A percentile compares a stretch with the other conserved stretches of the same genome.
Evolutionary conservation across 2,113 vertebrate species (phyloP).

Genomic region (Diadophis punctatus): DNA sequence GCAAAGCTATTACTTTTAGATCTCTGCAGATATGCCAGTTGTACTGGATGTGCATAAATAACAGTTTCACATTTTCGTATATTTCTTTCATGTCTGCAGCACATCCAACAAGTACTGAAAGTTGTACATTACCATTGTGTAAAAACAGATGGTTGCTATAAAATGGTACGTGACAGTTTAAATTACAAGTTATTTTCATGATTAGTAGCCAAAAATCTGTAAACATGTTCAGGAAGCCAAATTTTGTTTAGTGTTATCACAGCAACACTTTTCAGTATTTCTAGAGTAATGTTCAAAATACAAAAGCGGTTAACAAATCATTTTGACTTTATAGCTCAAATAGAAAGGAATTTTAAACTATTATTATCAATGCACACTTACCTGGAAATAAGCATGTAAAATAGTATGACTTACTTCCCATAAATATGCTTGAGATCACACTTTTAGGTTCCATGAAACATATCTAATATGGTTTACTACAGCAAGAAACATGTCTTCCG

Average conservation of each 20-base stretch:
- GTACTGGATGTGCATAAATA: neutral
- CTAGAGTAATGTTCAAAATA: neutral
- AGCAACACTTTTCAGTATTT: neutral
- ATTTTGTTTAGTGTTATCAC: neutral
- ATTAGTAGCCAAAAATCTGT: neutral
- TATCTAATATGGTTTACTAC: neutral
- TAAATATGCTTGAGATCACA: neutral
- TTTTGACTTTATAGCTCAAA: neutral
- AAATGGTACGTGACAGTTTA: neutral
- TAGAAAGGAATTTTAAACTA: neutral
- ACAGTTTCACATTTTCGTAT: neutral
- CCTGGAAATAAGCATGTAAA: neutral
- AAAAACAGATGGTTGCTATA: neutral
- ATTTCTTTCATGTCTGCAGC: neutral
- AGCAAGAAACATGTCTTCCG: neutral
- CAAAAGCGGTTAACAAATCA: neutral
- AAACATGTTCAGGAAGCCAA: neutral
- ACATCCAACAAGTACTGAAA: neutral
- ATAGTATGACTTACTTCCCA: neutral
- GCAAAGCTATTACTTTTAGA: neutral
- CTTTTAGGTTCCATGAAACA: neutral
- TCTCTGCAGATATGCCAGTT: neutral
- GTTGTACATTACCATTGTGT: neutral
- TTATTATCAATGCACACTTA: neutral
- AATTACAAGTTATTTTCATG: neutral